phyloP scores from a whole-genome alignment of 92 coral and sea anemone genomes.

The Parazoanthus atlanticus region DNA sequence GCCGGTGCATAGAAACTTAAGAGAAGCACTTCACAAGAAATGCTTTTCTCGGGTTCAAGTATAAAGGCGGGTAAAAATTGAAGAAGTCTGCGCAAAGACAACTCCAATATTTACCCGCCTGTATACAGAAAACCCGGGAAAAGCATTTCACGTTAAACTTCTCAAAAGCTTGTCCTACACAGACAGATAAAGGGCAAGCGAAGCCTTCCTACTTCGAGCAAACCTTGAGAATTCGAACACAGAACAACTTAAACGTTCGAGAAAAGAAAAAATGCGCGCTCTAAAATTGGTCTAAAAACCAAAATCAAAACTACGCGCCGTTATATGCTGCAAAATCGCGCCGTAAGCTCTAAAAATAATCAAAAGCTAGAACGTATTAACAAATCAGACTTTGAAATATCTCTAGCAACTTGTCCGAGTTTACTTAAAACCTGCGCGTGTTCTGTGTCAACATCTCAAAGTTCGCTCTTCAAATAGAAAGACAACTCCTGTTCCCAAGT shows the following conservation, averaged over 20 bases:
- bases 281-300: neutral
- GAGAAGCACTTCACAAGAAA: too few species aligned
- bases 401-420: neutral
- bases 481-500: too few species aligned
- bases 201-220: neutral
- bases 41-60: too few species aligned
- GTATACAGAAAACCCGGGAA: neutral
- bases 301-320: neutral
- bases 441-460: constrained; percentile 2
- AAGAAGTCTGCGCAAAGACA: neutral
- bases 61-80: neutral
- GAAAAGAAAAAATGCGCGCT: neutral
- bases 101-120: neutral
- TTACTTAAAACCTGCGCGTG: neutral
- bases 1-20: too few species aligned
- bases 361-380: neutral
- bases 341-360: neutral
- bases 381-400: neutral
- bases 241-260: neutral
- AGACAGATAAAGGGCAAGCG: too few species aligned
- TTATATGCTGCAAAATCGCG: neutral
- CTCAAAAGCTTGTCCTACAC: too few species aligned
- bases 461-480: neutral
- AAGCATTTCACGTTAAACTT: neutral
- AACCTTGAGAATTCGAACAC: neutral